These are phyloP conservation scores for Cathartes aura DNA, from an alignment of 2,113 vertebrate species.

Conservation along the genomic window DNA sequence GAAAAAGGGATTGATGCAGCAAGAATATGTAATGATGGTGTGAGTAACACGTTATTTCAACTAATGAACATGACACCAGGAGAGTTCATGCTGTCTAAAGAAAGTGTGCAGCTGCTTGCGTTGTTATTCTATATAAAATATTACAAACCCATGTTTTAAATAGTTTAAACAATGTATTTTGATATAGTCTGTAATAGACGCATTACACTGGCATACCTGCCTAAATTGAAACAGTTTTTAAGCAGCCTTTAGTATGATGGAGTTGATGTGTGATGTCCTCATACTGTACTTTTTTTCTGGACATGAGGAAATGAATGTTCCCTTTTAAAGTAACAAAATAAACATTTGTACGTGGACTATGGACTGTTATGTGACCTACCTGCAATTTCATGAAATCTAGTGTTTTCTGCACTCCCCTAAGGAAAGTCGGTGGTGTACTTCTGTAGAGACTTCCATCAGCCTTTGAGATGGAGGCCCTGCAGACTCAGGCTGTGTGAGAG, in stretches of 20 bases:
- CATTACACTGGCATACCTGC: background rate
- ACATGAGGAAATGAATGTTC: background rate
- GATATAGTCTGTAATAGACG: background rate
- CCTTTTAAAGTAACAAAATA: background rate
- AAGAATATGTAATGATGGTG: background rate
- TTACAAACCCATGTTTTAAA: background rate
- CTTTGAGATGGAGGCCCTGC: background rate
- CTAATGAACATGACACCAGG: background rate
- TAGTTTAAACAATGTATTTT: background rate
- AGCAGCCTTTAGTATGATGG: background rate
- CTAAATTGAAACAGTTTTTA: fast-evolving
- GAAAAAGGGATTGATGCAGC: background rate
- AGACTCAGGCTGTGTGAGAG: fast-evolving
- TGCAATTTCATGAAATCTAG: no score
- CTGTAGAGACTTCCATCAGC: background rate
- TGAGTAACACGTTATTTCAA: background rate
- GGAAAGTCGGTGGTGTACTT: background rate
- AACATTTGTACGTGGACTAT: fast-evolving
- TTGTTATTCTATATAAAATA: fast-evolving
- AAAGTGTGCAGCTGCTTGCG: fast-evolving
- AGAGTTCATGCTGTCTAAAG: background rate
- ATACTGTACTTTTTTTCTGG: background rate
- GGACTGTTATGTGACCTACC: background rate
- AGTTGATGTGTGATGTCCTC: background rate
- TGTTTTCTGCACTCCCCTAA: fast-evolving